Evolutionary conservation across 2,888 invertebrate genomes (phyloP).

Genomic region (Pandemis cinnamomeana): DNA sequence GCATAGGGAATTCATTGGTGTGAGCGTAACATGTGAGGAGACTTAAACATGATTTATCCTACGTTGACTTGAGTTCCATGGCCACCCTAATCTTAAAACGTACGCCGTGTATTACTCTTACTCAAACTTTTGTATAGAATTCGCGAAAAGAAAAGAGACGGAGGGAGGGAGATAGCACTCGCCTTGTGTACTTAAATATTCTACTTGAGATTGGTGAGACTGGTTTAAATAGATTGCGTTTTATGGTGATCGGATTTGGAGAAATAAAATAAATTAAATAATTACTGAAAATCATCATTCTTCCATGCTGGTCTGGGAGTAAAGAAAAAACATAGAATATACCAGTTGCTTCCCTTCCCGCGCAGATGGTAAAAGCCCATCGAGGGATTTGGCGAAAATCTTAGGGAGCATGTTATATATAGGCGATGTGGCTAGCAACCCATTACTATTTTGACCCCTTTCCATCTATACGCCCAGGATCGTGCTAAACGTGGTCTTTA

Average conservation of each 20-base stretch:
- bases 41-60: background rate
- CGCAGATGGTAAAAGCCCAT: too few species aligned
- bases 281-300: too few species aligned
- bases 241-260: background rate
- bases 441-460: too few species aligned
- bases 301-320: too few species aligned
- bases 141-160: conserved; percentile 65
- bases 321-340: too few species aligned
- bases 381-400: too few species aligned
- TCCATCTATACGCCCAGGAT: too few species aligned
- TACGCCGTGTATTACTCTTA: conserved; percentile 81
- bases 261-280: background rate
- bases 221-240: conserved; percentile 19
- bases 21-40: background rate
- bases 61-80: conserved; percentile 24
- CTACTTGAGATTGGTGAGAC: conserved; percentile 36
- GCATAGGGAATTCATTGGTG: too few species aligned
- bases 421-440: too few species aligned
- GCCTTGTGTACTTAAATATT: conserved; percentile 63
- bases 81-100: conserved; percentile 60
- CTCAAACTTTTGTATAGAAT: conserved; percentile 83
- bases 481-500: too few species aligned
- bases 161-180: conserved; percentile 64
- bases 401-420: too few species aligned
- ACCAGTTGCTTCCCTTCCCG: too few species aligned